Conservation (phyloP, 2,797 vertebrate species). For the Cynopterus sphinx region DNA sequence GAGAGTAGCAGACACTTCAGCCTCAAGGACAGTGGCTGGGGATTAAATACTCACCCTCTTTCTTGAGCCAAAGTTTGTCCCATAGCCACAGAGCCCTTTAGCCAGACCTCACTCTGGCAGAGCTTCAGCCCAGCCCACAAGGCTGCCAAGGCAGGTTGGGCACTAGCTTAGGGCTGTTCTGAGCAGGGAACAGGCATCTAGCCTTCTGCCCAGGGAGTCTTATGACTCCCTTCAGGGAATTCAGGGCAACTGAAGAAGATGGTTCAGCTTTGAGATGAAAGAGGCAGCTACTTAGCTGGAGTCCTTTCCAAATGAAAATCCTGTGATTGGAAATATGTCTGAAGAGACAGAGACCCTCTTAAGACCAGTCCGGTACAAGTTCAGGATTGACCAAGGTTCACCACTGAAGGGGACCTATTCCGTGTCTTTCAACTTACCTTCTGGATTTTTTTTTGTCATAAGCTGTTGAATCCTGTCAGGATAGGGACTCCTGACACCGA, state of each 20-base stretch:
- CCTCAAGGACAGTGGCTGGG: not conserved
- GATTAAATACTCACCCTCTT: conserved; percentile 46
- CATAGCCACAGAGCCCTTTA: conserved; percentile 58
- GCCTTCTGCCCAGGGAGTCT: conserved; percentile 65
- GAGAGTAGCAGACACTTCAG: conserved; percentile 1
- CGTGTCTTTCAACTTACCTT: not conserved
- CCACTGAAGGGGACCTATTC: not conserved
- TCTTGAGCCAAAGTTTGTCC: conserved; percentile 62
- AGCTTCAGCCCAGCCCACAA: conserved; percentile 41
- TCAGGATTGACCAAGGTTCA: conserved; percentile 65
- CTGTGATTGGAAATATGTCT: conserved; percentile 50
- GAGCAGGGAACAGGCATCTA: conserved; percentile 38
- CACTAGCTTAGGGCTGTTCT: conserved; percentile 57
- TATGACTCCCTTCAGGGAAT: conserved; percentile 72
- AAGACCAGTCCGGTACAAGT: conserved; percentile 3
- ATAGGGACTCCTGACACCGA: conserved; percentile 56
- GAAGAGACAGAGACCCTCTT: conserved; percentile 62
- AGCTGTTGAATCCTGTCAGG: conserved; percentile 68
- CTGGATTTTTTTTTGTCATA: not conserved
- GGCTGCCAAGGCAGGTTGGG: conserved; percentile 75
- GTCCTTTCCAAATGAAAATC: conserved; percentile 42
- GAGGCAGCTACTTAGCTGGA: conserved; percentile 69
- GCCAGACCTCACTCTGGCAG: conserved; percentile 71
- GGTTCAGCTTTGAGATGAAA: conserved; percentile 39
- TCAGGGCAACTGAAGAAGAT: conserved; percentile 50